Percentiles rank a stretch among this genome's conserved stretches.
Conservation (phyloP, 2,888 invertebrate species). For the Orthosia cruda region DNA sequence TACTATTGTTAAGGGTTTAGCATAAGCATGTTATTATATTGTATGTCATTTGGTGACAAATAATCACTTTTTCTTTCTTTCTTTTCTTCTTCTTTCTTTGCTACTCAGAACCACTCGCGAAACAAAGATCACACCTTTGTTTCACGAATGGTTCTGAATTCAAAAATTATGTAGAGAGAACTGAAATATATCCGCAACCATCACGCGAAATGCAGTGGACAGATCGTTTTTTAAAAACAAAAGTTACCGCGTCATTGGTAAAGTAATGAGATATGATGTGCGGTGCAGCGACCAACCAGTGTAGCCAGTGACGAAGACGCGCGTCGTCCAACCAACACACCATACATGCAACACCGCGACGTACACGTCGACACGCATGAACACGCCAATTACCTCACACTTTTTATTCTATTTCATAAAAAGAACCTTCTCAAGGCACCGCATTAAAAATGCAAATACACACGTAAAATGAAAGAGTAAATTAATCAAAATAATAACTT, state of each 20-base stretch:
- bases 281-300: background rate
- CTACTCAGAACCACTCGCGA: too few relatives aligned
- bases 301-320: conserved; percentile 3
- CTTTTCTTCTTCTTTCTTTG: too few relatives aligned
- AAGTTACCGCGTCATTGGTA: conserved; percentile 16
- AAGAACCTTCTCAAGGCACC: conserved; percentile 52
- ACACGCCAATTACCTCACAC: conserved; percentile 57
- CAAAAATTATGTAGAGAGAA: background rate
- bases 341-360: conserved; percentile 44
- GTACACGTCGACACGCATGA: conserved; percentile 60
- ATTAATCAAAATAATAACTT: conserved; percentile 60
- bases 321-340: background rate
- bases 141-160: background rate
- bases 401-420: conserved; percentile 61
- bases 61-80: too few relatives aligned
- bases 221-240: conserved; percentile 1
- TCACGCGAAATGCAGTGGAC: background rate
- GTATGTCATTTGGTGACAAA: too few relatives aligned
- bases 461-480: conserved; percentile 46
- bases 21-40: too few relatives aligned
- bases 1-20: too few relatives aligned
- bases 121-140: background rate
- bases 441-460: conserved; percentile 55
- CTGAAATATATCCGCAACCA: background rate
- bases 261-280: conserved; percentile 40